A percentile compares a stretch with the other conserved stretches of the same genome.
Conservation (phyloP, 2,797 vertebrate species). For the Crotalus adamanteus region DNA sequence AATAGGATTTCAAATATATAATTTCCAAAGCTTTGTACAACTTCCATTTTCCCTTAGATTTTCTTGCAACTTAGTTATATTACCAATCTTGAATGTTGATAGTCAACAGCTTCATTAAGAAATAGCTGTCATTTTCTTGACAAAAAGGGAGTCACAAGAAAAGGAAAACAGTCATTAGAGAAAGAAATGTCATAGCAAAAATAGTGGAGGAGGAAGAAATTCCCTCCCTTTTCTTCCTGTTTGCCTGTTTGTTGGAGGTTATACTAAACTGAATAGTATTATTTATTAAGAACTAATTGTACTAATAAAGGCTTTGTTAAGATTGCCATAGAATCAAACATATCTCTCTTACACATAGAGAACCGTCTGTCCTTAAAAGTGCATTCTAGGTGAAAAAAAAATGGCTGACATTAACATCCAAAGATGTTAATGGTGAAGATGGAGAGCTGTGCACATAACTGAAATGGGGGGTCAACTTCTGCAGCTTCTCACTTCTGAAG, state of each 20-base stretch:
- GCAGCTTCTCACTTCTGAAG: neutral
- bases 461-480: too few relatives aligned
- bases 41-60: neutral
- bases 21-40: neutral
- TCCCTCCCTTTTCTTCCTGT: constrained; percentile 7
- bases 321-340: neutral
- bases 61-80: constrained; percentile 28
- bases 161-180: neutral
- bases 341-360: neutral
- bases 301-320: neutral
- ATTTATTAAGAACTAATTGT: neutral
- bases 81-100: constrained; percentile 16
- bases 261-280: constrained; percentile 3
- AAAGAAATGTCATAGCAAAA: constrained; percentile 5
- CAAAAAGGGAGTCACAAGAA: neutral
- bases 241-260: neutral
- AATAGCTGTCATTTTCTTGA: constrained; percentile 25
- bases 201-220: constrained; percentile 11
- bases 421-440: neutral
- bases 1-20: constrained; percentile 16
- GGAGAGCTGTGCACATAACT: too few relatives aligned
- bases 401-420: too few relatives aligned
- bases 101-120: constrained; percentile 32
- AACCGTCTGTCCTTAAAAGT: neutral
- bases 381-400: neutral